Conservation (phyloP, 2,888 invertebrate genomes). For the Hypolimnas misippus region DNA sequence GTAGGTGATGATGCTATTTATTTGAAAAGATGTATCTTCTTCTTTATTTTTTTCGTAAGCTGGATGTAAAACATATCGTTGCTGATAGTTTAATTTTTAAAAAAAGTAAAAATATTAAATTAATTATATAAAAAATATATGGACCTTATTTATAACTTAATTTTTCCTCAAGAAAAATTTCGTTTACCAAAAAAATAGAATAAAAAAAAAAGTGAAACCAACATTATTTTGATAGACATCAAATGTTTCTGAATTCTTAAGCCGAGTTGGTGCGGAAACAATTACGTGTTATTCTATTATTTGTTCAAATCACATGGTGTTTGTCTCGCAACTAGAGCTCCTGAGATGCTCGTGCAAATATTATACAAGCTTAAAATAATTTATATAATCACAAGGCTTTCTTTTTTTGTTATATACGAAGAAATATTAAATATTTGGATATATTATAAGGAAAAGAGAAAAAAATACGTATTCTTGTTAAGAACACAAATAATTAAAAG, state of each 20-base stretch:
- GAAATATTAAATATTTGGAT: not conserved
- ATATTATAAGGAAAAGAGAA: not conserved
- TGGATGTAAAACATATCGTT: too few relatives aligned
- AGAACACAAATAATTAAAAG: too few relatives aligned
- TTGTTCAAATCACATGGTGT: constrained; percentile 30
- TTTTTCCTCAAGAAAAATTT: too few relatives aligned
- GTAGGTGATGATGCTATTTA: too few relatives aligned
- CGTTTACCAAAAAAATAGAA: too few relatives aligned
- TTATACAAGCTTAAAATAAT: constrained; percentile 6
- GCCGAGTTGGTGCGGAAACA: not conserved
- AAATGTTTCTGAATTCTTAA: not conserved
- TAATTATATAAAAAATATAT: too few relatives aligned
- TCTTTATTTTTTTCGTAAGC: too few relatives aligned
- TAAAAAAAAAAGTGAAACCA: too few relatives aligned
- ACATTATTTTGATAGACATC: not conserved
- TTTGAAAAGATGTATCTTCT: too few relatives aligned
- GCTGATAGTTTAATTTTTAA: too few relatives aligned
- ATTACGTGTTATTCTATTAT: constrained; percentile 18
- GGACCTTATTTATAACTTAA: too few relatives aligned
- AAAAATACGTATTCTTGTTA: not conserved
- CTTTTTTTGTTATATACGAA: not conserved
- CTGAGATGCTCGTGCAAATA: constrained; percentile 24
- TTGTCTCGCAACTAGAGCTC: constrained; percentile 18
- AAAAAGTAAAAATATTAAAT: too few relatives aligned
- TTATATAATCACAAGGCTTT: constrained; percentile 1